Conservation (phyloP, 2,113 vertebrate species). For the Atlantisia rogersi region DNA sequence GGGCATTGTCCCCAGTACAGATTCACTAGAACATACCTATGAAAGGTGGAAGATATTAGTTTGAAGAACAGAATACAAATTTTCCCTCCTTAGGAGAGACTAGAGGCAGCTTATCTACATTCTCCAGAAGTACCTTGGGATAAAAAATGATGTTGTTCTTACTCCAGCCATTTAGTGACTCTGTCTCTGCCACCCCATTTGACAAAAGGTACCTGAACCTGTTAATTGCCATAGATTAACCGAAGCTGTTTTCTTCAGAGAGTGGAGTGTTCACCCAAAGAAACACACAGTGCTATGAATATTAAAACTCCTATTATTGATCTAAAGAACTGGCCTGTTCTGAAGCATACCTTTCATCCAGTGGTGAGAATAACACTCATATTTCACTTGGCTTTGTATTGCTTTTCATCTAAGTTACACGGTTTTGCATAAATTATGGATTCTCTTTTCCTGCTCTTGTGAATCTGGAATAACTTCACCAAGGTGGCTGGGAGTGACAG, state of each 20-base stretch:
- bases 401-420: neutral
- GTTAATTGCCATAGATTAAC: neutral
- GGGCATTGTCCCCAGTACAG: neutral
- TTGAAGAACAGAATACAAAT: neutral
- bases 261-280: neutral
- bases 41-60: neutral
- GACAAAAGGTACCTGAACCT: neutral
- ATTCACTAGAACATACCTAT: accelerated
- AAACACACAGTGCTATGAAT: neutral
- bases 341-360: neutral
- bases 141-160: neutral
- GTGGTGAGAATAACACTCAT: neutral
- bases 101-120: neutral
- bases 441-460: neutral
- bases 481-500: neutral
- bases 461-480: neutral
- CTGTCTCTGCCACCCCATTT: neutral
- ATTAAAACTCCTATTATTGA: neutral
- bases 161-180: neutral
- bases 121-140: neutral
- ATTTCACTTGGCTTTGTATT: neutral
- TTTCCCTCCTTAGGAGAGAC: neutral
- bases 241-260: neutral
- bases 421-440: neutral
- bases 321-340: neutral